Conservation (phyloP, 2,113 vertebrate species). For the Bettongia penicillata region DNA sequence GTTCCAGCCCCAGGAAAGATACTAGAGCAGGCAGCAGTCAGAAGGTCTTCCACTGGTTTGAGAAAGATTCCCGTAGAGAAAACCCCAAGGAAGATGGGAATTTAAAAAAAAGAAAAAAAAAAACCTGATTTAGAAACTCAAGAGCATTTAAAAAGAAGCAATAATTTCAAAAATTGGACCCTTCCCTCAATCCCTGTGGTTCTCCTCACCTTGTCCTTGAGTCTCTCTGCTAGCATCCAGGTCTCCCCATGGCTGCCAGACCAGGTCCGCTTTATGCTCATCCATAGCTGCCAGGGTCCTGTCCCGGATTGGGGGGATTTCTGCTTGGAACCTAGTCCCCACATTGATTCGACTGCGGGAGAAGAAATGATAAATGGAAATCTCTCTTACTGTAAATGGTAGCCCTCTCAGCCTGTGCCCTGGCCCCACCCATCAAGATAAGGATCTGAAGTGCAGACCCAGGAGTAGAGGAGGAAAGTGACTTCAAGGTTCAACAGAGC, state of each 20-base stretch:
- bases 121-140: background rate
- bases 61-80: constrained; percentile 9
- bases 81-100: constrained; percentile 30
- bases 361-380: background rate
- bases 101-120: background rate
- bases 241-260: constrained; percentile 90
- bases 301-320: constrained; percentile 92
- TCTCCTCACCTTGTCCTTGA: constrained; percentile 88
- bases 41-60: constrained; percentile 91
- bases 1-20: constrained; percentile 94
- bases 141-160: too few relatives aligned
- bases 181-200: background rate
- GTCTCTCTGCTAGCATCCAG: constrained; percentile 86
- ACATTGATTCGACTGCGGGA: constrained; percentile 94
- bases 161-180: background rate
- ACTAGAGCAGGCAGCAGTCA: constrained; percentile 96
- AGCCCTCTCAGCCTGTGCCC: background rate
- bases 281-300: constrained; percentile 87
- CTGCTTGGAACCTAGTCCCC: constrained; percentile 95
- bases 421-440: background rate
- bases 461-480: background rate
- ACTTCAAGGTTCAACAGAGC: background rate
- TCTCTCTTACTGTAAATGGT: background rate
- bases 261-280: constrained; percentile 90
- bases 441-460: background rate